phyloP scores from a whole-genome alignment of 1,140 invertebrate genomes.

The Ceratina japonica region DNA sequence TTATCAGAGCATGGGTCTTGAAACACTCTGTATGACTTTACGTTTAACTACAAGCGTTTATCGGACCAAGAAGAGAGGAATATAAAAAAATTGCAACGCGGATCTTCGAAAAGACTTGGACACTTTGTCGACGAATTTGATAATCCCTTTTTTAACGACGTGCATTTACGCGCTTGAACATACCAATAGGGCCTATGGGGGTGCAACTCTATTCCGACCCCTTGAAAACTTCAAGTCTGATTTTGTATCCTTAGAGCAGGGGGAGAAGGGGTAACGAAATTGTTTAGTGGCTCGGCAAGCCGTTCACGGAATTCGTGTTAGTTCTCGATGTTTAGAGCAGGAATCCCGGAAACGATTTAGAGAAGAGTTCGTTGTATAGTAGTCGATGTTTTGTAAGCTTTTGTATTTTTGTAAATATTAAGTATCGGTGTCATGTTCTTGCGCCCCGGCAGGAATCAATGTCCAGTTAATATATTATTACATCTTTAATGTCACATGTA shows the following conservation, averaged over 20 bases:
- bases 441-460: constrained; percentile 52
- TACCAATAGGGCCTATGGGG: constrained; percentile 41
- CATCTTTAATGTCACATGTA: constrained; percentile 71
- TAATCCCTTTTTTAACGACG: not conserved
- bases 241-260: constrained; percentile 63
- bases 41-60: constrained; percentile 6
- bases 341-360: constrained; percentile 32
- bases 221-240: constrained; percentile 64
- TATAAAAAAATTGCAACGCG: not conserved
- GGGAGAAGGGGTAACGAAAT: constrained; percentile 31
- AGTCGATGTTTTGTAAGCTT: constrained; percentile 77
- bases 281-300: constrained; percentile 26
- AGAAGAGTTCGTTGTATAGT: constrained; percentile 58
- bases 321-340: constrained; percentile 51
- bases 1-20: too few species aligned
- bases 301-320: constrained; percentile 36
- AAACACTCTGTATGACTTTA: too few species aligned
- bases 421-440: constrained; percentile 62
- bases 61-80: constrained; percentile 4
- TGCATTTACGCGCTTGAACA: constrained; percentile 9
- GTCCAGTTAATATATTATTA: constrained; percentile 75
- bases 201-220: constrained; percentile 15
- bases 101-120: not conserved
- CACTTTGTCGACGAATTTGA: not conserved
- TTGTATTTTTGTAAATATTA: constrained; percentile 79